phyloP scores from a whole-genome alignment of 1,140 invertebrate genomes.

The Diorhabda sublineata region DNA sequence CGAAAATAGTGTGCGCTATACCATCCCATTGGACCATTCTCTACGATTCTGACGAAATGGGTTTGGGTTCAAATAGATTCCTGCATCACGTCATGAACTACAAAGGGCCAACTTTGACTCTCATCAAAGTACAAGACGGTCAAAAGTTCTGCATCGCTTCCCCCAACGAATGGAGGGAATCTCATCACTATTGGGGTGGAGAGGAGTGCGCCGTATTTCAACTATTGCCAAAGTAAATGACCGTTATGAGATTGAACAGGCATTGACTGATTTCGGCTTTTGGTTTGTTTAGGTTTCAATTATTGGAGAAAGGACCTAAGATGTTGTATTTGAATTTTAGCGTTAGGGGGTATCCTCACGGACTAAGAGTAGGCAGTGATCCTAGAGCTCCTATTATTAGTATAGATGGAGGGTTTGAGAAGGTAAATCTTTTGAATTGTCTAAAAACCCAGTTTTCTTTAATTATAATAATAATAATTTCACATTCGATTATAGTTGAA shows the following conservation, averaged over 20 bases:
- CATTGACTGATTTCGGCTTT: conserved; percentile 21
- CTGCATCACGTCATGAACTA: conserved; percentile 83
- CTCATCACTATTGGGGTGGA: conserved; percentile 78
- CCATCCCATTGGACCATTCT: conserved; percentile 79
- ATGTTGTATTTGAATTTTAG: conserved; percentile 78
- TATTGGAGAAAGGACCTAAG: conserved; percentile 68
- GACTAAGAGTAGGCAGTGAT: conserved; percentile 75
- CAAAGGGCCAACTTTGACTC: conserved; percentile 74
- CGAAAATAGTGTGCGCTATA: conserved; percentile 59
- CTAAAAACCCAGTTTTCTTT: no score
- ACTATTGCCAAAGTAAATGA: conserved; percentile 68
- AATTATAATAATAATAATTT: no score
- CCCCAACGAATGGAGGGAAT: conserved; percentile 81
- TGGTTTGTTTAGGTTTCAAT: conserved; percentile 54
- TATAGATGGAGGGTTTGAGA: conserved; percentile 69
- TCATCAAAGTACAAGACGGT: conserved; percentile 63
- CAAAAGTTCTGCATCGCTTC: conserved; percentile 73
- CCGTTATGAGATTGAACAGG: no score
- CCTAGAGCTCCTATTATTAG: conserved; percentile 68
- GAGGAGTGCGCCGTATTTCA: conserved; percentile 74
- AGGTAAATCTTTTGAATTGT: conserved; percentile 41
- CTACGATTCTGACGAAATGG: conserved; percentile 80
- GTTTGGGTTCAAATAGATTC: conserved; percentile 81
- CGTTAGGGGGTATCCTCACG: conserved; percentile 79
- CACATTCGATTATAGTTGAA: no score